Evolutionary conservation across 2,113 vertebrate genomes (phyloP).

Genomic region (Hippocampus barbouri): DNA sequence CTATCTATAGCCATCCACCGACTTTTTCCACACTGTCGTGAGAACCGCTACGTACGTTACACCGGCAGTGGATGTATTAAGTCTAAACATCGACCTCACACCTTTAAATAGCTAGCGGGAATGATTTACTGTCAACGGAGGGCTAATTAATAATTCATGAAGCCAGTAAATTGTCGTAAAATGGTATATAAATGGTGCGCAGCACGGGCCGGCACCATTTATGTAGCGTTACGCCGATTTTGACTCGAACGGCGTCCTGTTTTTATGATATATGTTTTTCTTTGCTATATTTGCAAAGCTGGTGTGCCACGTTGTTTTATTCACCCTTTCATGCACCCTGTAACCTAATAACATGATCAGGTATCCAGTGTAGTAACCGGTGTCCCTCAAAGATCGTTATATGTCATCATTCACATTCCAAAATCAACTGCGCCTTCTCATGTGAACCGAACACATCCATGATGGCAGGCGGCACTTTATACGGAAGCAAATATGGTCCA

Average conservation of each 20-base stretch:
- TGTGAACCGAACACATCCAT: too few species aligned
- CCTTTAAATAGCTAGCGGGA: constrained; percentile 21
- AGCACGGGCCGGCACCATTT: background rate
- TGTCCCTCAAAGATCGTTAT: too few species aligned
- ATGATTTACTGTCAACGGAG: constrained; percentile 16
- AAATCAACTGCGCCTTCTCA: too few species aligned
- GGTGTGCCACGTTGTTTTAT: background rate
- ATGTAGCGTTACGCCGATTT: background rate
- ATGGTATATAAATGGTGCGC: background rate
- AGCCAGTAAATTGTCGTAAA: constrained; percentile 20
- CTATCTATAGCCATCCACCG: constrained; percentile 2
- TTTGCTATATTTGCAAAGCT: background rate
- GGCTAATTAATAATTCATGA: constrained; percentile 33
- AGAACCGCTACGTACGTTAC: constrained; percentile 4
- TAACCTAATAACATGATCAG: background rate
- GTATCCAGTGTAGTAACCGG: too few species aligned
- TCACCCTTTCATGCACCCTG: too few species aligned
- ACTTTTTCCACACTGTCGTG: constrained; percentile 2
- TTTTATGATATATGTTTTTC: background rate
- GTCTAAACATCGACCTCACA: constrained; percentile 27
- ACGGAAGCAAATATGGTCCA: too few species aligned
- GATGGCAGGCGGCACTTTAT: too few species aligned
- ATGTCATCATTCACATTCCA: too few species aligned
- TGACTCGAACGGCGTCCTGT: background rate
- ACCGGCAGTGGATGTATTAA: constrained; percentile 6